Base-by-base conservation (phyloP, 2,888 invertebrate genomes). In the Pilophorus perplexus region DNA sequence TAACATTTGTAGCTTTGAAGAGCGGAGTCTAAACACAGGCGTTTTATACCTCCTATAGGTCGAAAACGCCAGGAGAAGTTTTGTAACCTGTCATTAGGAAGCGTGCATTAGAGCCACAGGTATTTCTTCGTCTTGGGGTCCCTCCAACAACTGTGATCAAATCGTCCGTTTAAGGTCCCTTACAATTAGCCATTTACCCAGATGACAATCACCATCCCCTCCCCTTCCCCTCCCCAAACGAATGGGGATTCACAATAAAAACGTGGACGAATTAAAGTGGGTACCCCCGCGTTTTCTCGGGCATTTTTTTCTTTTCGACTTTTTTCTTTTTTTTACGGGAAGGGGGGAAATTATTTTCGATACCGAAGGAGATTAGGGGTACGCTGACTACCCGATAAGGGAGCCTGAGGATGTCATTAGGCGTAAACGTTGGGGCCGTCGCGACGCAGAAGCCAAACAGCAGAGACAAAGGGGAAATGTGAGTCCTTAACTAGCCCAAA, bases 231-330 rank as follows among this genome's bases (percentile, higher is more conserved):
- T n/a, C n/a, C n/a, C n/a, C n/a, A n/a, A n/a, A n/a, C n/a, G n/a
- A n/a, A 37, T 23, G 33, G 62, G 46, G 44, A 62, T 44, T 62
- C 62, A 62, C 62, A 62, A 62, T 62, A 48, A 62, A 62, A 62
- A 62, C 62, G 46, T 46, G 37, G 38, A 46, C 27, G 62, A 62
- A 62, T 62, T 62, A 62, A 62, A 62, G 62, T 62, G 44, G 40
- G 62, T 62, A 62, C 79, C 77, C 78, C 88, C 88, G n/a, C n/a
- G 87, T 33, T 59, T 25, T 59, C 59, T 42, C 10, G 27, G 40
- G 38, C 40, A 14, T 59, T 59, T 59, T 42, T n/a, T 10, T 14
- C 12, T 2, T 48, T 48, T 48, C 33, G 33, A 33, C 6, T n/a
- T n/a, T 28, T 27, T 28, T 52, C 28, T 23, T 52, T 52, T 46